Conservation (phyloP, 2,113 vertebrate species). For the Rhabdomys dilectus region DNA sequence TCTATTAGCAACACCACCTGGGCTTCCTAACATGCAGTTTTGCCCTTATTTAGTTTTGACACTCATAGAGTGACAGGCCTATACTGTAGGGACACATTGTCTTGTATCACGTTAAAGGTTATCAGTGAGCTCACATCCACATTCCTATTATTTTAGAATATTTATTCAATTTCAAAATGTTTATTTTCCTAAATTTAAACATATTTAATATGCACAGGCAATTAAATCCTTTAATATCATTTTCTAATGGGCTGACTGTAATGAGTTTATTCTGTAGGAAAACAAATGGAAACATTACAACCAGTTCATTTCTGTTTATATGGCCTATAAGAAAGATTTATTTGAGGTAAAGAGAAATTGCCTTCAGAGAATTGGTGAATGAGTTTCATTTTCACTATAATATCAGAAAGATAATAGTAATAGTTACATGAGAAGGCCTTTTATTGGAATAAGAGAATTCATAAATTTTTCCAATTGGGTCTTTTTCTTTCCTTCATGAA, state of each 20-base stretch:
- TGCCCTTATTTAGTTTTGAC: not conserved
- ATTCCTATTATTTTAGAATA: constrained; percentile 54
- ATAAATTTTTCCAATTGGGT: constrained; percentile 46
- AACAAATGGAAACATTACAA: constrained; percentile 74
- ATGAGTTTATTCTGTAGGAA: constrained; percentile 77
- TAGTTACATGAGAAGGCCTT: constrained; percentile 1
- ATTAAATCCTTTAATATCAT: constrained; percentile 78
- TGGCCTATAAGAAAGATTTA: constrained; percentile 68
- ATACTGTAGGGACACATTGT: not conserved
- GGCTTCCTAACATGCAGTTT: not conserved
- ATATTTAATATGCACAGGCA: constrained; percentile 78
- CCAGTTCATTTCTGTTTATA: constrained; percentile 70
- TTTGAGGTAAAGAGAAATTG: constrained; percentile 73
- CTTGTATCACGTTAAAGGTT: not conserved
- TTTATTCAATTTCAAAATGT: constrained; percentile 71
- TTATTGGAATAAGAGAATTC: not conserved
- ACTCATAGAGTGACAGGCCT: not conserved
- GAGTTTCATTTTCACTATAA: constrained; percentile 55
- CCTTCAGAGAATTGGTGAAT: constrained; percentile 67
- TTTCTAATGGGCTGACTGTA: constrained; percentile 69
- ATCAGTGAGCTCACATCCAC: not conserved
- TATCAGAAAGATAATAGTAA: constrained; percentile 64
- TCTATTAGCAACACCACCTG: constrained; percentile 31
- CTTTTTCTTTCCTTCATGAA: constrained; percentile 50
- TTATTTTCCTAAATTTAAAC: constrained; percentile 77